Conservation (phyloP, 2,797 vertebrate species). For the Cirrhinus mrigala region DNA sequence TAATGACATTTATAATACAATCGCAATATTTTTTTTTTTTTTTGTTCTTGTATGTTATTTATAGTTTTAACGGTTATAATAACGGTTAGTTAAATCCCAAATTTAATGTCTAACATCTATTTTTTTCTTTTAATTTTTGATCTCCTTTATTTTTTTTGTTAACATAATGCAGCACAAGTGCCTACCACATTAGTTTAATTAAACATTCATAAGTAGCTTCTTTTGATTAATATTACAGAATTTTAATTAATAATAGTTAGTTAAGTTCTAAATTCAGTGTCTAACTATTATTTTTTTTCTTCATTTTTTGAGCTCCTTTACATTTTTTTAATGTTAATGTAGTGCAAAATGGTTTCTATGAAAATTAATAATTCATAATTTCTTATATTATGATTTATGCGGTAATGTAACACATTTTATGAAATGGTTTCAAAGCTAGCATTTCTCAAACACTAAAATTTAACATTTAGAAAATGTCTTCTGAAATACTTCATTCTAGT, state of each 20-base stretch:
- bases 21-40: too few species aligned
- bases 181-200: background rate
- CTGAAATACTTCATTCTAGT: too few species aligned
- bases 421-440: background rate
- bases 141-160: background rate
- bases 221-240: background rate
- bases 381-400: background rate
- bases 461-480: background rate
- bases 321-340: too few species aligned
- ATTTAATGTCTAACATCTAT: background rate
- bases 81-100: background rate
- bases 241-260: background rate
- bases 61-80: too few species aligned
- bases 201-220: background rate
- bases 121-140: too few species aligned
- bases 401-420: background rate
- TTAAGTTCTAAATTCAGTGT: background rate
- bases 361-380: background rate
- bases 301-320: too few species aligned
- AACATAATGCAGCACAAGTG: background rate
- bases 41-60: too few species aligned
- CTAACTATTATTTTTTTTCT: background rate
- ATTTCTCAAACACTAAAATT: background rate
- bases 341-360: too few species aligned
- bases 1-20: too few species aligned